Conservation (phyloP, 2,113 vertebrate genomes). For the Ammodytes marinus region DNA sequence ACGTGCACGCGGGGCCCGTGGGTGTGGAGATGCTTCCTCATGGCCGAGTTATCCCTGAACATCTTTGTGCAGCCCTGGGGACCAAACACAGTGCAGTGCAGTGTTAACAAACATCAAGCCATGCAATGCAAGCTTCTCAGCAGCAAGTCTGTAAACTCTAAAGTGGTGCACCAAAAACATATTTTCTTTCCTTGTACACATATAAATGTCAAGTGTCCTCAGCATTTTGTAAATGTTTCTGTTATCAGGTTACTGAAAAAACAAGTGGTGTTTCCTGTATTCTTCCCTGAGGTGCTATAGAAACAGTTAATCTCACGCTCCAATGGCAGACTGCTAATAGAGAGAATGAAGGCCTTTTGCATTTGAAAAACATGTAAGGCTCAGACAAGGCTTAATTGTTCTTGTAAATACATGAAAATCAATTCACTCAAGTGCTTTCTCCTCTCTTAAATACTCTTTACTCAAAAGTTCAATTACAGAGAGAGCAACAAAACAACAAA, state of each 20-base stretch:
- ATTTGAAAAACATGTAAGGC: slow-evolving; percentile 22
- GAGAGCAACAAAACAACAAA: slow-evolving; percentile 4
- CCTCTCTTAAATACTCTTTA: slow-evolving; percentile 37
- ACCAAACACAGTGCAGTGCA: not conserved
- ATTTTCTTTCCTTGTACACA: not conserved
- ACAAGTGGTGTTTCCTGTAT: not conserved
- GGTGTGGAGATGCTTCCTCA: slow-evolving; percentile 99
- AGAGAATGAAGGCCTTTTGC: not conserved
- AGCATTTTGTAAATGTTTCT: not conserved
- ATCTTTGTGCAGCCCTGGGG: slow-evolving; percentile 98
- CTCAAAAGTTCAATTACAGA: slow-evolving; percentile 4
- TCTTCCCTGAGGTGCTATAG: not conserved
- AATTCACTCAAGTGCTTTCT: slow-evolving; percentile 18
- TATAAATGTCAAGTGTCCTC: not conserved
- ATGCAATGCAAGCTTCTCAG: not conserved
- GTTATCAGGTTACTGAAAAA: slow-evolving; percentile 10
- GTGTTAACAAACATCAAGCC: slow-evolving; percentile 8
- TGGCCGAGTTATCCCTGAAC: slow-evolving; percentile 99
- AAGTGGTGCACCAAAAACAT: not conserved
- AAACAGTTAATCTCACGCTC: slow-evolving; percentile 13
- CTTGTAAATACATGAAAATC: slow-evolving; percentile 33
- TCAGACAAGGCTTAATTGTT: slow-evolving; percentile 24
- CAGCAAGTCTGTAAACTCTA: not conserved
- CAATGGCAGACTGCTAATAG: not conserved
- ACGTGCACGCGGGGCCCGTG: slow-evolving; percentile 97